Evolutionary conservation across 2,888 invertebrate genomes (phyloP).

Genomic region (Colostygia pectinataria): DNA sequence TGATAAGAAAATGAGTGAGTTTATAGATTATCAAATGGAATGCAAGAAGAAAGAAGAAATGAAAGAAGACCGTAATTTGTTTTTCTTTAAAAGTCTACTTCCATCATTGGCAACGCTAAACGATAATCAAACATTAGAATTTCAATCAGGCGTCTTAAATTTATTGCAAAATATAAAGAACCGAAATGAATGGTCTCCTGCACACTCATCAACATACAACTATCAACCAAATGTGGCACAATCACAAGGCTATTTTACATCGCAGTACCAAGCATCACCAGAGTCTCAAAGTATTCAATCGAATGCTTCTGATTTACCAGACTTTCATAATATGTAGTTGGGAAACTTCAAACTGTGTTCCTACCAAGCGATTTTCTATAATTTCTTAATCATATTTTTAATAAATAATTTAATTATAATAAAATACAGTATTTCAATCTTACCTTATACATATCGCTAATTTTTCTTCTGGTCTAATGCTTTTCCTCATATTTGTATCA

Average conservation of each 20-base stretch:
- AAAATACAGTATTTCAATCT: conserved; percentile 30
- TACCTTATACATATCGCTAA: conserved; percentile 37
- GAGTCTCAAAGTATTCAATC: conserved; percentile 33
- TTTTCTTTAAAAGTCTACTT: conserved; percentile 17
- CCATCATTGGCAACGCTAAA: conserved; percentile 33
- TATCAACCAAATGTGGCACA: conserved; percentile 34
- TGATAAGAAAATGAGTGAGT: conserved; percentile 33
- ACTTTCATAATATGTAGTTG: conserved; percentile 36
- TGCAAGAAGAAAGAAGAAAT: conserved; percentile 31
- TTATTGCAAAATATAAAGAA: conserved; percentile 34
- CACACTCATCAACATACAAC: conserved; percentile 35
- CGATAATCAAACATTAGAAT: conserved; percentile 34
- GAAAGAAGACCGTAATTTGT: conserved; percentile 29
- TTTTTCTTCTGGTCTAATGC: conserved; percentile 36
- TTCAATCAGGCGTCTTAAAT: conserved; percentile 29
- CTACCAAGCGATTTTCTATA: conserved; percentile 33
- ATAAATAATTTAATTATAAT: conserved; percentile 32
- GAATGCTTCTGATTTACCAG: conserved; percentile 36
- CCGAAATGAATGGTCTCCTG: conserved; percentile 33
- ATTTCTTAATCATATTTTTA: conserved; percentile 30
- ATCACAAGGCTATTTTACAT: conserved; percentile 34
- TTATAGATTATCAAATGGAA: conserved; percentile 33
- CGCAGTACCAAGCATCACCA: conserved; percentile 33
- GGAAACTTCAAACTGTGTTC: conserved; percentile 30
- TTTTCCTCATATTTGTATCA: conserved; percentile 38